phyloP scores from a whole-genome alignment of 2,888 invertebrate species.

The Mesoligia furuncula region DNA sequence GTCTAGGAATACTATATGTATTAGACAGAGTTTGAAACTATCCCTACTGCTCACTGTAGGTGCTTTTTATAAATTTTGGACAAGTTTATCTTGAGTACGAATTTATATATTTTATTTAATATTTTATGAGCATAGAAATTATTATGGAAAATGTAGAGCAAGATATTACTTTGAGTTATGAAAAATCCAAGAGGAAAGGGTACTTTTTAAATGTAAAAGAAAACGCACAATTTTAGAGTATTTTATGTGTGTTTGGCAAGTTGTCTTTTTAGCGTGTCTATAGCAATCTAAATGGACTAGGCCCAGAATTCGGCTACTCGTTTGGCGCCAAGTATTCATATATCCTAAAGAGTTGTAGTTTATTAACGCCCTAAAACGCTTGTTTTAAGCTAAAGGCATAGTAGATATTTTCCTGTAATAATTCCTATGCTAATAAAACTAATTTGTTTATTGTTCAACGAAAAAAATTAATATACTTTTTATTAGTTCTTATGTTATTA shows the following conservation, averaged over 20 bases:
- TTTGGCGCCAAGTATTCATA: not conserved
- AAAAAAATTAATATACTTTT: slow-evolving; percentile 34
- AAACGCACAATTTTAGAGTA: slow-evolving; percentile 50
- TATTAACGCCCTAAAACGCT: not conserved
- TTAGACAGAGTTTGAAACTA: slow-evolving; percentile 45
- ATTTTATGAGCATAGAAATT: slow-evolving; percentile 43
- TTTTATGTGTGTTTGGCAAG: not conserved
- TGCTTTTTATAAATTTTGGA: slow-evolving; percentile 67
- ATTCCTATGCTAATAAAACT: slow-evolving; percentile 53
- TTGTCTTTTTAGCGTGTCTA: too few relatives aligned
- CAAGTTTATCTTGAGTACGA: slow-evolving; percentile 65
- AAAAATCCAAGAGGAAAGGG: not conserved
- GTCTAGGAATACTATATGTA: slow-evolving; percentile 30
- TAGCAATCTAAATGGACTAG: too few relatives aligned
- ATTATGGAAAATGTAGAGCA: not conserved
- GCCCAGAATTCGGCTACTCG: too few relatives aligned
- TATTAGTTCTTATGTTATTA: slow-evolving; percentile 45
- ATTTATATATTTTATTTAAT: slow-evolving; percentile 60
- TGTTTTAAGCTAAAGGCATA: not conserved
- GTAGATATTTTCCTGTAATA: slow-evolving; percentile 5
- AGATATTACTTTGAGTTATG: not conserved
- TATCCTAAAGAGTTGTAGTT: too few relatives aligned
- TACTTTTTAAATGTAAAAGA: slow-evolving; percentile 1
- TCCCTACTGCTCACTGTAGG: slow-evolving; percentile 66
- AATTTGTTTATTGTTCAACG: slow-evolving; percentile 49